Conservation (phyloP, 1,140 invertebrate genomes). For the Anthonomus grandis region DNA sequence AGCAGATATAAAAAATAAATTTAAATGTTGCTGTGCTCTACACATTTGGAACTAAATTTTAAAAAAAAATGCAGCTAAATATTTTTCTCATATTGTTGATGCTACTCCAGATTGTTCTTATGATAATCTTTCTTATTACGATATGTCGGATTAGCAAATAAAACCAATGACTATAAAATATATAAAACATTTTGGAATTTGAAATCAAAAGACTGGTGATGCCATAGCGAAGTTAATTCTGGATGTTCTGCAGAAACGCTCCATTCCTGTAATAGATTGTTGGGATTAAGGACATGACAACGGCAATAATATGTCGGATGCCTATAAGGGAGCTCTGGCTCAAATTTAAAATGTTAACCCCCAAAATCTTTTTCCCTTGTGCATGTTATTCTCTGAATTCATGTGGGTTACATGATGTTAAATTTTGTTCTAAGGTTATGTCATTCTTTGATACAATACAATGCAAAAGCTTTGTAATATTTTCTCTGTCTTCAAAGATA, state of each 20-base stretch:
- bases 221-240: not conserved
- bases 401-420: not conserved
- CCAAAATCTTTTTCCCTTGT: not conserved
- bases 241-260: not conserved
- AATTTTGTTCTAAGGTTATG: not conserved
- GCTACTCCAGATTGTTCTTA: not conserved
- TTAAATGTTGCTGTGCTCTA: not conserved
- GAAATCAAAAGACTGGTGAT: not conserved
- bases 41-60: not conserved
- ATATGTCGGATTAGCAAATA: too few relatives aligned
- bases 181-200: too few relatives aligned
- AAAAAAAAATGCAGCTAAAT: conserved; percentile 8
- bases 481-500: not conserved
- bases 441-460: not conserved
- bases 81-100: not conserved
- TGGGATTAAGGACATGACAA: not conserved
- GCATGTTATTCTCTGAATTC: not conserved
- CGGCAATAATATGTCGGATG: not conserved
- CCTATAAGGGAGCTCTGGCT: not conserved
- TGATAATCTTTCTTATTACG: too few relatives aligned
- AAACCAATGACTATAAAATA: too few relatives aligned
- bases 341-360: not conserved
- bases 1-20: conserved; percentile 7
- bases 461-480: not conserved
- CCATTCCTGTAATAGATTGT: not conserved